Base-by-base conservation (phyloP, 2,797 vertebrate genomes). In the Hemitrygon akajei region DNA sequence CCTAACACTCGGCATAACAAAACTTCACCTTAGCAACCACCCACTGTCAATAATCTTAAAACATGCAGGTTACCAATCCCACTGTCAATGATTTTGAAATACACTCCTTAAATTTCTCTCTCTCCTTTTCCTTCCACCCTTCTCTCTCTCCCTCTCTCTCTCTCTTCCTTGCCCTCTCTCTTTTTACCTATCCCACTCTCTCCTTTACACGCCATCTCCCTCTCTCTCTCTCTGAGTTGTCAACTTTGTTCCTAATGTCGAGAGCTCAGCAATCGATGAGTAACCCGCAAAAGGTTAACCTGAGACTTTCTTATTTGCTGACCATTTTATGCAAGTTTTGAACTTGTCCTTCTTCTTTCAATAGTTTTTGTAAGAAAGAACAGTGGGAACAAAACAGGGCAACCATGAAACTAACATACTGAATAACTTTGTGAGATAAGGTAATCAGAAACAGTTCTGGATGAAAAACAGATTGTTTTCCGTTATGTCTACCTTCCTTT, bases 401-500 rank as follows among this genome's bases (percentile, higher is more conserved):
- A 47, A 12, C 11, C 11, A 47, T 47, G 47, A 47, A 10, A 84
- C 37, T 37, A 47, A 40, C 0, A 58, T 22, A 47, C 47, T 47
- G 47, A 47, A 47, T 47, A 47, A 47, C 47, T 47, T 47, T 47
- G 47, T 47, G 47, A 47, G 47, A 47, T 47, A 47, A 47, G 47
- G 47, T 47, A 58, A 10, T 27, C 27, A 12, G 47, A 56, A 84
- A 27, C 22, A 84, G 81, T 82, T 58, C 27, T 4, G 37, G 7
- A 47, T 20, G 75, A 76, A 9, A 80, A 37, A 81, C 66, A 18
- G 40, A 7, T 27, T 91, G 22, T 71, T 30, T 0, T 18, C 58
- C 0, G 0, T 58, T 7, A 10, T 0, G 10, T 14, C 0, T 81
- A 20, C 27, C 63, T 27, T 71, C n/a, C 22, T 66, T 25, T 0